Percentiles rank a stretch among this genome's conserved stretches.
These are phyloP conservation scores for Clytia hemisphaerica DNA, from an alignment of 30 jellyfish, hydroid and myxozoan species.

Conservation along the genomic window DNA sequence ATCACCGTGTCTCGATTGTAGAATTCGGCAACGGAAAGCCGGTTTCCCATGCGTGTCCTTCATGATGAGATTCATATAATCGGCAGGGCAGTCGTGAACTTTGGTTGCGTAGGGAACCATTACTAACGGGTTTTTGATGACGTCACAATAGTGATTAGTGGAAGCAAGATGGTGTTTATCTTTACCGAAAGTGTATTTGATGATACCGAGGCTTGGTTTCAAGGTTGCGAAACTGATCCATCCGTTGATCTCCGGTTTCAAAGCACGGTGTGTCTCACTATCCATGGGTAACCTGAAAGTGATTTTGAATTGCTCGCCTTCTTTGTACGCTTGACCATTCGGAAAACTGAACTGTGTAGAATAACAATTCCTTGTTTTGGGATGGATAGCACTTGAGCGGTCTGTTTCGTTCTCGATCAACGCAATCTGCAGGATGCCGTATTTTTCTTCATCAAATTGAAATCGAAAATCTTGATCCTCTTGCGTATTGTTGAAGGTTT, in stretches of 20 bases:
- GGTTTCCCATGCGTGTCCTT: neutral
- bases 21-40: conserved; percentile 19
- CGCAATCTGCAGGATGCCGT: neutral
- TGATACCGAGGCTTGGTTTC: neutral
- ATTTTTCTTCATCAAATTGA: conserved; percentile 10
- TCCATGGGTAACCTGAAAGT: neutral
- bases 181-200: neutral
- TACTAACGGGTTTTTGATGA: conserved; percentile 7
- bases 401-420: neutral
- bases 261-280: no score
- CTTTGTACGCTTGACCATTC: neutral
- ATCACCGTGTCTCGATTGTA: conserved; percentile 14
- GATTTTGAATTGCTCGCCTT: conserved; percentile 5
- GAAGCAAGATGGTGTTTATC: neutral
- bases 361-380: no score
- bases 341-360: conserved; percentile 11
- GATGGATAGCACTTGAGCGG: no score
- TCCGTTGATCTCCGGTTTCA: conserved; percentile 14
- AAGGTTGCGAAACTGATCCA: neutral
- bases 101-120: conserved; percentile 23
- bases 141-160: conserved; percentile 23
- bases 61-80: neutral
- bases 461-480: conserved; percentile 9
- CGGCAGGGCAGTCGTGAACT: conserved; percentile 25
- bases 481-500: conserved; percentile 10